phyloP scores from a whole-genome alignment of 1,140 invertebrate species.

The Drosophila leontia region DNA sequence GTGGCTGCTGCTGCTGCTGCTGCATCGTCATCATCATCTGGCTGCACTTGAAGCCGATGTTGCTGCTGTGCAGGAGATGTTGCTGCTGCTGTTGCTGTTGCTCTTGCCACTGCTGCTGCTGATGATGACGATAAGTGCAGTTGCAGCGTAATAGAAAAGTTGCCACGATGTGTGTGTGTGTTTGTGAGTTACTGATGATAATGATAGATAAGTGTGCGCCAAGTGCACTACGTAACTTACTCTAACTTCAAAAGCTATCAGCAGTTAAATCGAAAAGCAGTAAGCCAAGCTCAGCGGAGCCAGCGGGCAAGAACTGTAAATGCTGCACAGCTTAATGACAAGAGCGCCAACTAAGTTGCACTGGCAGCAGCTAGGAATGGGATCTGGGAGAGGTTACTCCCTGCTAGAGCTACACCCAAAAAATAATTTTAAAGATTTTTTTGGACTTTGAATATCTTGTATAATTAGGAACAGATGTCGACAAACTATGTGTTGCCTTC shows the following conservation, averaged over 20 bases:
- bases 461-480: too few relatives aligned
- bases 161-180: constrained; percentile 54
- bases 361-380: constrained; percentile 28
- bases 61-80: constrained; percentile 31
- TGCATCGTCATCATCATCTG: constrained; percentile 42
- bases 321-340: constrained; percentile 77
- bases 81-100: constrained; percentile 21
- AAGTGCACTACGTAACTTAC: constrained; percentile 80
- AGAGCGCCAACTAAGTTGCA: constrained; percentile 70
- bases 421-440: not conserved
- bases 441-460: not conserved
- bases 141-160: constrained; percentile 80
- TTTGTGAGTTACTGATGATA: constrained; percentile 71
- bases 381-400: constrained; percentile 18
- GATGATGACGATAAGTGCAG: constrained; percentile 80
- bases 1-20: constrained; percentile 4
- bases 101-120: constrained; percentile 44
- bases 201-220: constrained; percentile 83
- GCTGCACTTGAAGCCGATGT: constrained; percentile 37
- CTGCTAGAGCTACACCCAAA: constrained; percentile 12
- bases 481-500: too few relatives aligned
- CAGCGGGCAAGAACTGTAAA: constrained; percentile 80
- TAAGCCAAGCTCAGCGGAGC: constrained; percentile 61
- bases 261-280: constrained; percentile 83
- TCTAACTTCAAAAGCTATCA: constrained; percentile 82